A percentile compares a stretch with the other conserved stretches of the same genome.
Conservation (phyloP, 2,888 invertebrate genomes). For the Synanthedon tipuliformis region DNA sequence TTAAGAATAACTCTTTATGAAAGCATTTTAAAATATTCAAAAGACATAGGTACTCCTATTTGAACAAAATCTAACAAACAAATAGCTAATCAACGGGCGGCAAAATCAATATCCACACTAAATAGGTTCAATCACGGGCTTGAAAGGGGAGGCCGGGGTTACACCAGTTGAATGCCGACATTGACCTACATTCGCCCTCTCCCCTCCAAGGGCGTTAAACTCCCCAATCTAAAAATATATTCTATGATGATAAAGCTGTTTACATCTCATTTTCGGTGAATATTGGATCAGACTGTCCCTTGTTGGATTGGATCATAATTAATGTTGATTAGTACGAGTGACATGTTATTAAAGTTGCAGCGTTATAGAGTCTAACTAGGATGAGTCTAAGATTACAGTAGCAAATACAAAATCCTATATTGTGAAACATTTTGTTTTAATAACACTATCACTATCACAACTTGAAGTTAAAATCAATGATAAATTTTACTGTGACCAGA, state of each 20-base stretch:
- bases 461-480: too few relatives aligned
- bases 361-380: too few relatives aligned
- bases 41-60: background rate
- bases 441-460: too few relatives aligned
- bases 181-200: slow-evolving; percentile 33
- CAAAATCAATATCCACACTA: slow-evolving; percentile 14
- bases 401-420: too few relatives aligned
- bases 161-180: slow-evolving; percentile 48
- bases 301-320: background rate
- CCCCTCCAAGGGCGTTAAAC: background rate
- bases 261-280: slow-evolving; percentile 23
- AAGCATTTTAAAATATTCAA: background rate
- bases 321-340: background rate
- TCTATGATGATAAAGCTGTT: slow-evolving; percentile 22
- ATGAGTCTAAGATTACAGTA: too few relatives aligned
- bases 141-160: slow-evolving; percentile 13
- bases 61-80: background rate
- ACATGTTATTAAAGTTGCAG: too few relatives aligned
- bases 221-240: slow-evolving; percentile 19
- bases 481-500: too few relatives aligned
- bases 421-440: too few relatives aligned
- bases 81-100: slow-evolving; percentile 2
- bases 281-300: slow-evolving; percentile 14
- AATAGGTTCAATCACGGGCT: slow-evolving; percentile 23
- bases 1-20: too few relatives aligned